These are phyloP conservation scores for Pelobates fuscus DNA, from an alignment of 2,113 vertebrate genomes.

Conservation along the genomic window DNA sequence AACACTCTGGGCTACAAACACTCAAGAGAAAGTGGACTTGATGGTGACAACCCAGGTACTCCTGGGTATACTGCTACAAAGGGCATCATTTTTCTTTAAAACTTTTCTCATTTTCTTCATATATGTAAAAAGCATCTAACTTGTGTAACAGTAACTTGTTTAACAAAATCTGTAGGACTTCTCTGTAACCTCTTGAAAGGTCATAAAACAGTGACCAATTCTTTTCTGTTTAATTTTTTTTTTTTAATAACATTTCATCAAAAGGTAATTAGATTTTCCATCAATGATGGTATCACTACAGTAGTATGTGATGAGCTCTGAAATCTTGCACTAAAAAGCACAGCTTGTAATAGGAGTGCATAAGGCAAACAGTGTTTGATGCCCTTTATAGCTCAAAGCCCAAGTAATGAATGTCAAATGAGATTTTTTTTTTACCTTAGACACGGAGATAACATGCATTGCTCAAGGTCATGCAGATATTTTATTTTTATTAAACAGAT, in stretches of 20 bases:
- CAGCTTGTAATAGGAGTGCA: neutral
- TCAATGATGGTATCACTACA: constrained; percentile 24
- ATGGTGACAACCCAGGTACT: too few species aligned
- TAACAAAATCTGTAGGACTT: too few species aligned
- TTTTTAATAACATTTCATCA: constrained; percentile 27
- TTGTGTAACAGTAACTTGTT: too few species aligned
- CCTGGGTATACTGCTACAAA: too few species aligned
- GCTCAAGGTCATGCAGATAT: neutral
- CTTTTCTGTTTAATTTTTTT: neutral
- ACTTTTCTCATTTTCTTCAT: too few species aligned
- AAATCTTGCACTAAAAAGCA: neutral
- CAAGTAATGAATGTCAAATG: neutral
- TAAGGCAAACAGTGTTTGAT: neutral
- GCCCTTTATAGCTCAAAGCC: neutral
- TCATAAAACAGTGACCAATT: neutral
- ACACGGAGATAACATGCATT: neutral
- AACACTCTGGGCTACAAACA: too few species aligned
- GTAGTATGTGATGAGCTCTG: neutral
- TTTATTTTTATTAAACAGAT: neutral
- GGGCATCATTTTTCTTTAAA: too few species aligned
- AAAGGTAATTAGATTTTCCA: constrained; percentile 33
- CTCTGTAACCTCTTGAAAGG: neutral
- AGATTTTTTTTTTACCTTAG: neutral
- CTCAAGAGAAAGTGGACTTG: too few species aligned
- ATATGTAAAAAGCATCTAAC: too few species aligned